Percentiles rank a stretch among this genome's conserved stretches.
Evolutionary conservation across 2,797 vertebrate species (phyloP).

Genomic region (Leucoraja ocellata): DNA sequence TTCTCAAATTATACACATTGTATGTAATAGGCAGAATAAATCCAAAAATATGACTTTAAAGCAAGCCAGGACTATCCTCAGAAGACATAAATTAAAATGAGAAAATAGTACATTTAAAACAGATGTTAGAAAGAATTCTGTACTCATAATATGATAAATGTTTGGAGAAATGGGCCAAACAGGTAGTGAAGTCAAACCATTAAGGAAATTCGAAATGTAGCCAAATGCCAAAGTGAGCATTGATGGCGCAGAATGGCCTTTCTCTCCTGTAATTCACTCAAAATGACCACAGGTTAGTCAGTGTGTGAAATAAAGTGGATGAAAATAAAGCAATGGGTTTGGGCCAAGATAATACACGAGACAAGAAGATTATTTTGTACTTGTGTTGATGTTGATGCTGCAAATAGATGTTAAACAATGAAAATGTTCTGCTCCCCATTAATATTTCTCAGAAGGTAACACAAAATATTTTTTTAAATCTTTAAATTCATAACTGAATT

Average conservation of each 20-base stretch:
- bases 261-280: not conserved
- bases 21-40: not conserved
- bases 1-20: not conserved
- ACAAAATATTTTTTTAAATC: not conserved
- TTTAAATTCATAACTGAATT: not conserved
- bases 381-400: not conserved
- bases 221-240: not conserved
- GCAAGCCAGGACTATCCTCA: not conserved
- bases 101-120: constrained; percentile 4
- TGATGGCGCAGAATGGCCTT: not conserved
- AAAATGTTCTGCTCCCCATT: not conserved
- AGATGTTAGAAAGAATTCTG: not conserved
- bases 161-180: not conserved
- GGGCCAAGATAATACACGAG: not conserved
- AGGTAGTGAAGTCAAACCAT: not conserved
- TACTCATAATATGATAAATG: not conserved
- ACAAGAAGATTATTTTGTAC: not conserved
- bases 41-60: not conserved
- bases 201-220: not conserved
- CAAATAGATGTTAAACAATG: not conserved
- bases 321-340: not conserved
- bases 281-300: not conserved
- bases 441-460: not conserved
- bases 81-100: not conserved
- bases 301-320: not conserved